Conservation (phyloP, 2,888 invertebrate genomes). For the Hololepta plana region DNA sequence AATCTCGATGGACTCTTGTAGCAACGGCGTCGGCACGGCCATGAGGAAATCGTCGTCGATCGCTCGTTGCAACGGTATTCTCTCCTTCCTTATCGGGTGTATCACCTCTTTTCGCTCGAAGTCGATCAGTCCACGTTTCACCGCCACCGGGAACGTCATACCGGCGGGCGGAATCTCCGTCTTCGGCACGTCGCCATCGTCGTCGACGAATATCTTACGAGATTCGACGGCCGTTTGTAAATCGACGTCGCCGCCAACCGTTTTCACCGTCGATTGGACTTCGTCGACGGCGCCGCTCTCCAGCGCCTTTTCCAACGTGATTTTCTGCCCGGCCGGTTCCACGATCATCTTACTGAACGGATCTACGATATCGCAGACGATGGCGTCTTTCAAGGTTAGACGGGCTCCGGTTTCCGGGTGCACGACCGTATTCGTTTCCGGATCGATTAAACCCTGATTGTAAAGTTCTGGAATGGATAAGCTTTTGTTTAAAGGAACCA, state of each 20-base stretch:
- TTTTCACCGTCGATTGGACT: constrained; percentile 46
- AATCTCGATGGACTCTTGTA: constrained; percentile 45
- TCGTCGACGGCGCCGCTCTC: constrained; percentile 50
- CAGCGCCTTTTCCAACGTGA: constrained; percentile 64
- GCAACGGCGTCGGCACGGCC: constrained; percentile 57
- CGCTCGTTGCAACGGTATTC: constrained; percentile 47
- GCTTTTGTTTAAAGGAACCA: constrained; percentile 64
- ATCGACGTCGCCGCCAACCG: constrained; percentile 40
- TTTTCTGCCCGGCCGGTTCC: constrained; percentile 38
- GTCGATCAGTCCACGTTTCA: constrained; percentile 56
- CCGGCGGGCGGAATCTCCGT: constrained; percentile 58
- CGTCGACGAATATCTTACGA: constrained; percentile 41
- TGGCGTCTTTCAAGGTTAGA: constrained; percentile 64
- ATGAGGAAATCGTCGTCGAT: constrained; percentile 60
- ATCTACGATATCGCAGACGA: constrained; percentile 77
- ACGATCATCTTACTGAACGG: constrained; percentile 47
- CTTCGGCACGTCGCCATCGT: constrained; percentile 5
- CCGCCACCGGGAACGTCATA: constrained; percentile 66
- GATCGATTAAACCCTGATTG: constrained; percentile 70
- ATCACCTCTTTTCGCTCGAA: constrained; percentile 42
- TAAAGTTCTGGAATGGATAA: constrained; percentile 69
- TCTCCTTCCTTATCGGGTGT: constrained; percentile 54
- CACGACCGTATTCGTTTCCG: constrained; percentile 51
- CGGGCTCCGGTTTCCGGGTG: constrained; percentile 75
- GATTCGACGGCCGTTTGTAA: constrained; percentile 54